Percentiles rank a stretch among this genome's conserved stretches.
phyloP scores from a whole-genome alignment of 2,888 invertebrate species.

The Eumerus sabulonum region DNA sequence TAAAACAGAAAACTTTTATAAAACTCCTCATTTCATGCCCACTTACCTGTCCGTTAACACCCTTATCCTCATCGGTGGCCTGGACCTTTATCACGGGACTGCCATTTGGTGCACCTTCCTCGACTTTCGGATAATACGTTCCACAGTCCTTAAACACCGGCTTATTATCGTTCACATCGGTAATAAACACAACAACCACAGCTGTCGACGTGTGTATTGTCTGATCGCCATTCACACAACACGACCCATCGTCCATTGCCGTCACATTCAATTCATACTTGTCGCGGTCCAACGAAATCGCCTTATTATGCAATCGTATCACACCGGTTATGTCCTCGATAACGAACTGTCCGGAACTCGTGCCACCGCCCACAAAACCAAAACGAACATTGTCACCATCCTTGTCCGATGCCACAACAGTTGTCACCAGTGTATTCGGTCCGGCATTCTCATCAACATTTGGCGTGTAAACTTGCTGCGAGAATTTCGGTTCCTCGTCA shows the following conservation, averaged over 20 bases:
- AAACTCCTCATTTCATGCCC: background rate
- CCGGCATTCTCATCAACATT: conserved; percentile 98
- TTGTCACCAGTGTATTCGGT: conserved; percentile 96
- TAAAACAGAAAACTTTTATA: too few species aligned
- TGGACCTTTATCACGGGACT: conserved; percentile 96
- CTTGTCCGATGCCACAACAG: conserved; percentile 97
- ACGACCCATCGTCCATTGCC: conserved; percentile 98
- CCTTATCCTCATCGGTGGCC: conserved; percentile 97
- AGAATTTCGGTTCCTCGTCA: conserved; percentile 97
- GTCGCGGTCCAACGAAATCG: conserved; percentile 92
- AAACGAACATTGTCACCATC: conserved; percentile 98
- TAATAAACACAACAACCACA: conserved; percentile 96
- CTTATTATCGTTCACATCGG: conserved; percentile 98
- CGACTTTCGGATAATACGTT: conserved; percentile 95
- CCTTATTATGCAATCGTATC: conserved; percentile 91
- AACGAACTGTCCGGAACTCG: conserved; percentile 94
- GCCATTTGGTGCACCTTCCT: conserved; percentile 96
- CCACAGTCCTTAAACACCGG: conserved; percentile 96
- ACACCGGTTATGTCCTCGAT: conserved; percentile 97
- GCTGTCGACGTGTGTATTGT: conserved; percentile 96
- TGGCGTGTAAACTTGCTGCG: conserved; percentile 97
- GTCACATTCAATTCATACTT: conserved; percentile 98
- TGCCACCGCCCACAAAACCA: conserved; percentile 93
- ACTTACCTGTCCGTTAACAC: conserved; percentile 90
- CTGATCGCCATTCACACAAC: conserved; percentile 93